phyloP scores from a whole-genome alignment of 2,797 vertebrate species.

The Orientallactaga sibirica region DNA sequence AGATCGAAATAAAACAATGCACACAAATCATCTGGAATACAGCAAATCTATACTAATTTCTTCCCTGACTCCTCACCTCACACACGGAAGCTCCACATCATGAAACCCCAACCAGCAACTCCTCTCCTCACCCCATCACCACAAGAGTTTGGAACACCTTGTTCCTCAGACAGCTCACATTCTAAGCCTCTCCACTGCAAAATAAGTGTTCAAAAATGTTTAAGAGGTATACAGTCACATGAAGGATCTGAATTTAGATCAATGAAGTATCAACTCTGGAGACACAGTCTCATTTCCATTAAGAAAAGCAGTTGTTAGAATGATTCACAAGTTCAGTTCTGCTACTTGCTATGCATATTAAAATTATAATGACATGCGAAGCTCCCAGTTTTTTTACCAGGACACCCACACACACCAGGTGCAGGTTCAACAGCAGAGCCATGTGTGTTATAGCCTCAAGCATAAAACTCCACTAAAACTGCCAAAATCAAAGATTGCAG shows the following conservation, averaged over 20 bases:
- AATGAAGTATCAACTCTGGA: slow-evolving; percentile 25
- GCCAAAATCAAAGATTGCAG: slow-evolving; percentile 1
- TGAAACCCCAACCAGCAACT: neutral
- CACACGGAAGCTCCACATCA: rapidly evolving
- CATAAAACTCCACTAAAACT: slow-evolving; percentile 46
- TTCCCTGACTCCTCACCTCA: neutral
- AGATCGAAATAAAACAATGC: neutral
- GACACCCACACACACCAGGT: slow-evolving; percentile 44
- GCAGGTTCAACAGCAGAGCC: slow-evolving; percentile 22
- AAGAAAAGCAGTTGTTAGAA: slow-evolving; percentile 56
- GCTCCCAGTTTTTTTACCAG: neutral
- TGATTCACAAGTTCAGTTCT: slow-evolving; percentile 56
- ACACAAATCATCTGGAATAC: neutral
- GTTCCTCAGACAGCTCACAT: neutral
- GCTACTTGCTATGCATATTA: slow-evolving; percentile 31
- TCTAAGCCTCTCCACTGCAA: neutral
- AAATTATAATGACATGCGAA: slow-evolving; percentile 59
- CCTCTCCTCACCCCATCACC: neutral
- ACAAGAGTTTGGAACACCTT: neutral
- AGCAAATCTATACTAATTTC: neutral
- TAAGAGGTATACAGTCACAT: slow-evolving; percentile 11
- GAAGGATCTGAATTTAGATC: slow-evolving; percentile 46
- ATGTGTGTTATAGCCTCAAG: neutral
- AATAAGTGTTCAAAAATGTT: slow-evolving; percentile 4
- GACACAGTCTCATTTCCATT: slow-evolving; percentile 60